Evolutionary conservation across 2,113 vertebrate species (phyloP).

Genomic region (Elanus axillaris): DNA sequence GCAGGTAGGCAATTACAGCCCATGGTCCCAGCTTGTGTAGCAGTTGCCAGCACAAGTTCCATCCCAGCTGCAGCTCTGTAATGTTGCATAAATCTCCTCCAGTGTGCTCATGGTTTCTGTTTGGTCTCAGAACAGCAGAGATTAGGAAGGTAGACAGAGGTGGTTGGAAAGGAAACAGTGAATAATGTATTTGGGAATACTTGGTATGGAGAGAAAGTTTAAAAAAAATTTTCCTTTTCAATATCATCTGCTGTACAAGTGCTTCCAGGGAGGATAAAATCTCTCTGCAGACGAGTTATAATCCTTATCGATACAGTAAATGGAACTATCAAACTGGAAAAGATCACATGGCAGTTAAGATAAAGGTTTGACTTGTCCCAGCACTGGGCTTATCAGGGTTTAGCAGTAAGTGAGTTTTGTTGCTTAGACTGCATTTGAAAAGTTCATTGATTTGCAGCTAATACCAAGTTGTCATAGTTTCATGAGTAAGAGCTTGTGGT

Average conservation of each 20-base stretch:
- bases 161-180: not conserved
- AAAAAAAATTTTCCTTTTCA: conserved; percentile 21
- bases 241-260: not conserved
- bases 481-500: conserved; percentile 70
- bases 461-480: conserved; percentile 81
- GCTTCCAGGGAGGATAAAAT: conserved; percentile 25
- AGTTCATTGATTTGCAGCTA: conserved; percentile 82
- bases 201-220: not conserved
- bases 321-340: conserved; percentile 66
- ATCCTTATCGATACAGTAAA: conserved; percentile 68
- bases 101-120: not conserved
- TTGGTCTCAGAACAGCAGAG: not conserved
- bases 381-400: conserved; percentile 70
- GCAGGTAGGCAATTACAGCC: not conserved
- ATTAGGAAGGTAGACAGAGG: not conserved
- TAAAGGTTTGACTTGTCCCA: conserved; percentile 70
- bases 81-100: not conserved
- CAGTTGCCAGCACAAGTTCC: not conserved
- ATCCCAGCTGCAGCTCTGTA: not conserved
- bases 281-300: conserved; percentile 41
- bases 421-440: conserved; percentile 72
- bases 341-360: conserved; percentile 75
- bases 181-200: not conserved
- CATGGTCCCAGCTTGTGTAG: not conserved
- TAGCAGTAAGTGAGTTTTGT: conserved; percentile 67